Conservation (phyloP, 2,113 vertebrate species). For the Melanostigma gelatinosum region DNA sequence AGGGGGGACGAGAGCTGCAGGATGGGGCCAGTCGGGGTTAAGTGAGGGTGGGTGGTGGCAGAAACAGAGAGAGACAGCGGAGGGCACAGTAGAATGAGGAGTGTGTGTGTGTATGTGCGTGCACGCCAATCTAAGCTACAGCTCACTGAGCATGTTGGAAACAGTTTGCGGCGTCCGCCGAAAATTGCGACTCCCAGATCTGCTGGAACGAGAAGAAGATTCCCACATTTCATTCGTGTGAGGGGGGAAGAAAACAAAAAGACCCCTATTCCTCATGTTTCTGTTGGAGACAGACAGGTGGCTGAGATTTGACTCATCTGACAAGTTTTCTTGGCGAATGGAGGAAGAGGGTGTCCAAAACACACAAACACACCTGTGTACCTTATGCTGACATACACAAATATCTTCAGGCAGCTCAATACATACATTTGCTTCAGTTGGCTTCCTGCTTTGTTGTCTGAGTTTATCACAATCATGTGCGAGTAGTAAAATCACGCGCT, state of each 20-base stretch:
- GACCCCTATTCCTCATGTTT: constrained; percentile 51
- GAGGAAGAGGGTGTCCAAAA: constrained; percentile 56
- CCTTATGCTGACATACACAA: constrained; percentile 31
- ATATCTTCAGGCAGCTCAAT: constrained; percentile 11
- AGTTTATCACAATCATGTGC: neutral
- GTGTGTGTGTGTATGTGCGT: neutral
- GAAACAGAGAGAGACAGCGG: neutral
- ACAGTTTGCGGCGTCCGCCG: constrained; percentile 29
- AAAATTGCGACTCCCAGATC: constrained; percentile 28
- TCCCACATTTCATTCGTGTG: constrained; percentile 38
- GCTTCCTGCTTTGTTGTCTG: constrained; percentile 4
- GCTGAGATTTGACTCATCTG: constrained; percentile 58
- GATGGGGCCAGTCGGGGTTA: constrained; percentile 32
- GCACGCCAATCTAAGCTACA: neutral
- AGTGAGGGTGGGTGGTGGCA: constrained; percentile 38
- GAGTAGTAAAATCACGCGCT: neutral
- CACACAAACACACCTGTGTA: constrained; percentile 46
- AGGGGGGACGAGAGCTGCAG: constrained; percentile 20
- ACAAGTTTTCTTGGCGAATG: constrained; percentile 62
- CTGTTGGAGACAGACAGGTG: constrained; percentile 70
- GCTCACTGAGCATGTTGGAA: constrained; percentile 48
- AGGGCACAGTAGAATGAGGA: neutral
- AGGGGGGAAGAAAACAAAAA: neutral
- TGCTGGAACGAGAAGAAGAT: constrained; percentile 31
- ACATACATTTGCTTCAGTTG: neutral